Base-by-base conservation (phyloP, 2,797 vertebrate species). In the Sebastolobus altivelis region DNA sequence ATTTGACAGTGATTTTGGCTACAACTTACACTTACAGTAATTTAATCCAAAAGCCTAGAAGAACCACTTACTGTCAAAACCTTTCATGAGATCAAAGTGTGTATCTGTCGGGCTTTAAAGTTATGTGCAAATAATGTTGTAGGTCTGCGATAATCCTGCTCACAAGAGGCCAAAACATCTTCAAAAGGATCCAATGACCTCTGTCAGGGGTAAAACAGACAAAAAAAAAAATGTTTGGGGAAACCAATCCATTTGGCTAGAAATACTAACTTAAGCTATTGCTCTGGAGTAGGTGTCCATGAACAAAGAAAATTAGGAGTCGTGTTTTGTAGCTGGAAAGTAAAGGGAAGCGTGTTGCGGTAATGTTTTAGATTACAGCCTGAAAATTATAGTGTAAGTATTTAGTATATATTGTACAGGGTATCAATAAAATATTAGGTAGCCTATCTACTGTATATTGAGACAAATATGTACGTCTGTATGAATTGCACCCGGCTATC, bases 111-210 rank as follows among this genome's bases (percentile, higher is more conserved):
- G 29, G 8, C 31, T 70, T 31, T 9, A 33, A 33, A 27, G 40
- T 62, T 6, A 43, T 9, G 18, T 31, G 1, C 35, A 69, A 54
- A 75, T 27, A 58, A 40, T 22, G 12, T 56, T 22, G 38, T 25
- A 70, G 20, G 52, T 18, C 62, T 37, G 31, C n/a, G 20, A 74
- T n/a, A 65, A 46, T 68, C 71, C 56, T 54, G 2, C 25, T 69
- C 40, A 55, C 11, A 49, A 72, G 20, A 79, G 27, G 33, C 68
- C 9, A 46, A 55, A 56, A 60, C 16, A 49, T 74, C 33, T 71
- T 67, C 60, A 59, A 66, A 80, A 49, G 1, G 37, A 69, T 38
- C 31, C 58, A 46, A 13, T 54, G 52, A 20, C 38, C 52, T 68
- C 56, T 58, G 20, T 14, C 55, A 38, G 38, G 68, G 22, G 38